Percentiles rank a stretch among this genome's conserved stretches.
Conservation (phyloP, 2,113 vertebrate species). For the Acinonyx jubatus region DNA sequence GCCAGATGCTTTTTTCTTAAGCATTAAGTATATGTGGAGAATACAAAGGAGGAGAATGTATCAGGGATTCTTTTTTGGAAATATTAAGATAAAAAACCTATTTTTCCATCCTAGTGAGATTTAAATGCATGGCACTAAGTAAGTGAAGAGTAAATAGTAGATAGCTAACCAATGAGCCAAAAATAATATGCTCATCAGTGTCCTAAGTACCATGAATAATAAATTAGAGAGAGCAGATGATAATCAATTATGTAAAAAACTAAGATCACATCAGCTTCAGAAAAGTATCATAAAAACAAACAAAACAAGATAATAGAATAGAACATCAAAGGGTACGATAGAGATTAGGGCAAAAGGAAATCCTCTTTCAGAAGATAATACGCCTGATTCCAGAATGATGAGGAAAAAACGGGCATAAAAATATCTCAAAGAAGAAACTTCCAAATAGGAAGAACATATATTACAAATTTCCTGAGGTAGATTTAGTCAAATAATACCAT, state of each 20-base stretch:
- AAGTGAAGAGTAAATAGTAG: not conserved
- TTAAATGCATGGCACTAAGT: not conserved
- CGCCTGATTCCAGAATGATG: not conserved
- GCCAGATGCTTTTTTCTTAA: not conserved
- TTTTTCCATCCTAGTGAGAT: not conserved
- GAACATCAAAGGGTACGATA: not conserved
- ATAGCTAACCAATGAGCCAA: not conserved
- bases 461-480: not conserved
- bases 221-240: not conserved
- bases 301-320: not conserved
- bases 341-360: not conserved
- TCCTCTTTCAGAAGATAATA: not conserved
- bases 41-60: not conserved
- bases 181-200: not conserved
- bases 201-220: not conserved
- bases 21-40: not conserved
- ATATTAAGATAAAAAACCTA: not conserved
- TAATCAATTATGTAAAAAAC: not conserved
- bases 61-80: not conserved
- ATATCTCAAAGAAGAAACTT: not conserved
- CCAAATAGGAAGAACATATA: not conserved
- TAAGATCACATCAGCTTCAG: not conserved
- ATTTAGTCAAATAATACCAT: not conserved
- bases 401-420: not conserved
- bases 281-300: not conserved